A percentile compares a stretch with the other conserved stretches of the same genome.
Conservation (phyloP, 2,888 invertebrate species). For the Andrena chrysosceles region DNA sequence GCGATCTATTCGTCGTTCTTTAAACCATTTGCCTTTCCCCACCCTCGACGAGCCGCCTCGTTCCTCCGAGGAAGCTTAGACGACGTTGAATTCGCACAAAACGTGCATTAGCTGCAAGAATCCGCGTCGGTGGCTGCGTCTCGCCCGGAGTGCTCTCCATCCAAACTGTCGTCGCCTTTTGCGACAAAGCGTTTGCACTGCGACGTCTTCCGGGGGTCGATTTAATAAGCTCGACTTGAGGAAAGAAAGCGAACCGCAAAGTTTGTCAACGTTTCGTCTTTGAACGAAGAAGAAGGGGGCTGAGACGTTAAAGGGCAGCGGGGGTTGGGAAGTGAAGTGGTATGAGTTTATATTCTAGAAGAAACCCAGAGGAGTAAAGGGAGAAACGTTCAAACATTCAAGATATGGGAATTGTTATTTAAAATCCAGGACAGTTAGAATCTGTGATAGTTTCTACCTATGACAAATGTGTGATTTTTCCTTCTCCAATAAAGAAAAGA, state of each 20-base stretch:
- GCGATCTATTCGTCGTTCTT: constrained; percentile 46
- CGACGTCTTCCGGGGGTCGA: constrained; percentile 9
- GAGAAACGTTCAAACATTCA: too few species aligned
- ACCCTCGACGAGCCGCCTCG: constrained; percentile 7
- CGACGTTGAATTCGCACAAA: constrained; percentile 54
- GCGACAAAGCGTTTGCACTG: neutral
- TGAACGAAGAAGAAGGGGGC: neutral
- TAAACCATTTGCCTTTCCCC: constrained; percentile 46
- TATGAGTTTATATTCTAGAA: neutral
- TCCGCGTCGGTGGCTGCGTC: neutral
- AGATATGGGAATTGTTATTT: too few species aligned
- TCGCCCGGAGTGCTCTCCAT: neutral
- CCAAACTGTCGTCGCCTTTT: neutral
- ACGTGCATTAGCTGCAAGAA: constrained; percentile 55
- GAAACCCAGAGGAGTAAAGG: too few species aligned
- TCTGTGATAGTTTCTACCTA: too few species aligned
- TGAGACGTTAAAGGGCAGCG: neutral
- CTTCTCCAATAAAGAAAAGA: too few species aligned
- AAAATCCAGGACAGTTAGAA: too few species aligned
- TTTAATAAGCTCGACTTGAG: constrained; percentile 42
- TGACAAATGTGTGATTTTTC: too few species aligned
- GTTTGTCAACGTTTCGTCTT: constrained; percentile 33
- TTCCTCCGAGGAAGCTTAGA: constrained; percentile 29
- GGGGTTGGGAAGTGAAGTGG: neutral
- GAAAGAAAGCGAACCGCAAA: neutral